Evolutionary conservation across 2,888 invertebrate species (phyloP), one percentile per base, ranked within the genome.

Genomic region (Dolomedes plantarius): DNA sequence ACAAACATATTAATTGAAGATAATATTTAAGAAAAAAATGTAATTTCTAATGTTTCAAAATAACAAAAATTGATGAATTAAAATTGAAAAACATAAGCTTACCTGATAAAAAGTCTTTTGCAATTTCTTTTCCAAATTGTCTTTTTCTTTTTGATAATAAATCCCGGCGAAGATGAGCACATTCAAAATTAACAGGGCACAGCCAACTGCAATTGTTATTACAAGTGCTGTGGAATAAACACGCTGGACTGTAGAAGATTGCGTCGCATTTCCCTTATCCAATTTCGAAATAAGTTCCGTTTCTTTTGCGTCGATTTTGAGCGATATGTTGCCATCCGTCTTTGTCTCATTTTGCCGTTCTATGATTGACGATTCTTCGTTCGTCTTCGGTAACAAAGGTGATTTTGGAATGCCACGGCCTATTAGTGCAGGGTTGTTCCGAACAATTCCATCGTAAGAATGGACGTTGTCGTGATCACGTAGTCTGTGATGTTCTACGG

Each of bases 131-230:
- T 86, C 85, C n/a, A 86, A 29, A 39, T 79, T 79, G 16, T 86
- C 80, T 31, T 87, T 88, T 41, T 92, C 91, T 78, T 91, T 90
- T 90, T 98, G 97, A 91, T 97, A 98, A 91, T 97, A 98, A 0
- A 98, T 96, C 2, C 97, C 97, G 75, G 97, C 97, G 90, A 98
- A 98, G 90, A 98, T 97, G 32, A 98, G 92, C 50, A 97, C 96
- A 91, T 98, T 98, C 2, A 98, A 92, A 90, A 98, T 96, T 28
- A 98, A 93, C 79, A 98, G 92, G 5, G 97, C 96, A 90, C 97
- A 97, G 46, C 98, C 98, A 88, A 98, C 97, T 69, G 97, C 98
- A 89, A 98, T 96, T 28, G 97, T 97, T 39, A 97, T 96, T 5
- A 96, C 95, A 27, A 97, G 92, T 0, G 97, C 97, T 0, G 96